Evolutionary conservation across 2,113 vertebrate species (phyloP).

Genomic region (Daubentonia madagascariensis): DNA sequence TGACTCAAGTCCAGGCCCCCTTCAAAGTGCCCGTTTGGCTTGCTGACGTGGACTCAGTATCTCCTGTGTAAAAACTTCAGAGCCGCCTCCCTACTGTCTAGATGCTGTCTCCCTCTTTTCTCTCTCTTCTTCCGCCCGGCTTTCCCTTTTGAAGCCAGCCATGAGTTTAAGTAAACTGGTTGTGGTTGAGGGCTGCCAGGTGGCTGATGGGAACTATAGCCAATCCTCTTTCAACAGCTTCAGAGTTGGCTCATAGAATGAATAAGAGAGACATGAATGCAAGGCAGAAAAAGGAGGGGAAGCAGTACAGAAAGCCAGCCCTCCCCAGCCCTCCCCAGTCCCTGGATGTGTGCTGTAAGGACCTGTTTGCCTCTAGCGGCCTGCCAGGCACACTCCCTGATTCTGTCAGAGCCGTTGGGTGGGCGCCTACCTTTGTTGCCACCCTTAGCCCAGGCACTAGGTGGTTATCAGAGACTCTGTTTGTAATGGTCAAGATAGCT

Average conservation of each 20-base stretch:
- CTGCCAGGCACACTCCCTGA: not conserved
- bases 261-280: not conserved
- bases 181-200: not conserved
- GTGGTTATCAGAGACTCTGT: slow-evolving; percentile 44
- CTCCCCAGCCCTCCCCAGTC: not conserved
- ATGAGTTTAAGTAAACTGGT: slow-evolving; percentile 40
- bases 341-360: not conserved
- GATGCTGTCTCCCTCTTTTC: not conserved
- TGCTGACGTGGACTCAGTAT: not conserved
- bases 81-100: not conserved
- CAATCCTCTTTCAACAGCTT: slow-evolving; percentile 46
- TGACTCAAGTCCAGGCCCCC: slow-evolving; percentile 17
- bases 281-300: not conserved
- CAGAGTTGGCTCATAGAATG: not conserved
- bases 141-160: slow-evolving; percentile 27
- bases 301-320: not conserved
- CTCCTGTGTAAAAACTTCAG: not conserved
- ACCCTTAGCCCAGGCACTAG: not conserved
- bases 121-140: not conserved
- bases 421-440: not conserved
- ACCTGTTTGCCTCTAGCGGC: not conserved
- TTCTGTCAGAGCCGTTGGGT: not conserved
- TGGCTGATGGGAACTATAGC: not conserved
- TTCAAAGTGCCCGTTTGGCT: not conserved
- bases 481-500: slow-evolving; percentile 25